Percentiles rank a stretch among this genome's conserved stretches.
Conservation (phyloP, 2,888 invertebrate species). For the Meliscaeva auricollis region DNA sequence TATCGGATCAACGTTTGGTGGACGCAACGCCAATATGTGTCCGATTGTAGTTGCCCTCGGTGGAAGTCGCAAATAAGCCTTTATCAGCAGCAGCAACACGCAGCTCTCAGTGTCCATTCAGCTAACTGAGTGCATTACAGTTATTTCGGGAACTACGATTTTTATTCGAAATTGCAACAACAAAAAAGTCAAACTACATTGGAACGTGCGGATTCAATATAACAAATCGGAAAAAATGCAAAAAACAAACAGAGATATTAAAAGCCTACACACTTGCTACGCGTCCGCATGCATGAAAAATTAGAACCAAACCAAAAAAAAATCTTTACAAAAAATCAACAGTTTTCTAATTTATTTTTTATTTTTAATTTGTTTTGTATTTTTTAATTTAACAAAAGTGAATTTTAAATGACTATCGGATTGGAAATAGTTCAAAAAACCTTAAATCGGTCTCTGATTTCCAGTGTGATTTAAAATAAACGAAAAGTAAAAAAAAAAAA, state of each 20-base stretch:
- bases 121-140: constrained; percentile 52
- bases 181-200: too few relatives aligned
- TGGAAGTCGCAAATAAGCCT: background rate
- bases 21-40: background rate
- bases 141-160: constrained; percentile 18
- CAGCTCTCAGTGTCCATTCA: constrained; percentile 38
- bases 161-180: background rate
- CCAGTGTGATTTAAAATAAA: constrained; percentile 6
- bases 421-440: background rate
- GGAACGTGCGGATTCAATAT: too few relatives aligned
- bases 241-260: too few relatives aligned
- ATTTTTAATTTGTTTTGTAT: background rate
- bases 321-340: background rate
- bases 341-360: background rate
- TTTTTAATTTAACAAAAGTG: constrained; percentile 5
- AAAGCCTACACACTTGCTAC: too few relatives aligned
- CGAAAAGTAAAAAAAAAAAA: background rate
- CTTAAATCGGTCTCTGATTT: background rate
- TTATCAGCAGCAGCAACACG: background rate
- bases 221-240: too few relatives aligned
- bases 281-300: too few relatives aligned
- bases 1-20: background rate
- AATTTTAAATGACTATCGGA: constrained; percentile 20
- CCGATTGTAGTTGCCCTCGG: background rate
- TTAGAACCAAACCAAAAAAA: constrained; percentile 10